These are phyloP conservation scores for Platycheirus albimanus DNA, from an alignment of 2,888 invertebrate genomes.

Conservation along the genomic window DNA sequence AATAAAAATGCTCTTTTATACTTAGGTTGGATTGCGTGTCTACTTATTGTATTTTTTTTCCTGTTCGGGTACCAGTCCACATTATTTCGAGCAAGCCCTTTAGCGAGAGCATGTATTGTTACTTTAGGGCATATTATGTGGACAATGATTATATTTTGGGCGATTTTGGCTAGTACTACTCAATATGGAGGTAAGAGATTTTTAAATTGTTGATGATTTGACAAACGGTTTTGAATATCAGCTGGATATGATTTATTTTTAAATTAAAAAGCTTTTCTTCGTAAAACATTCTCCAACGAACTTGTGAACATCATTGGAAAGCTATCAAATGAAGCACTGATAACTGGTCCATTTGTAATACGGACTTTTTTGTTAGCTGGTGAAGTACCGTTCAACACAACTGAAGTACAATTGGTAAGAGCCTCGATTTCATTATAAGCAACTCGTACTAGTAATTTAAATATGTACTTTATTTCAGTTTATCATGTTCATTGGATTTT, in stretches of 20 bases:
- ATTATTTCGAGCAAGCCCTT: conserved; percentile 68
- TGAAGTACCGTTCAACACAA: conserved; percentile 83
- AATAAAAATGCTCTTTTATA: no score
- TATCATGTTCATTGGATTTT: conserved; percentile 84
- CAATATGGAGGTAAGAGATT: conserved; percentile 82
- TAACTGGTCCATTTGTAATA: conserved; percentile 84
- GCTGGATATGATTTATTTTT: no score
- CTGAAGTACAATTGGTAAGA: conserved; percentile 83
- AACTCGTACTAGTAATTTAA: no score
- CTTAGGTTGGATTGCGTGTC: conserved; percentile 77
- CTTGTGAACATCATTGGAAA: conserved; percentile 84
- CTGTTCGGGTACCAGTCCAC: conserved; percentile 76
- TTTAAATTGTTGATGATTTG: neutral
- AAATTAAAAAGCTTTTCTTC: conserved; percentile 83
- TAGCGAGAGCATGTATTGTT: conserved; percentile 79
- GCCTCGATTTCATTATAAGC: no score
- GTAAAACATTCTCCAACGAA: conserved; percentile 82
- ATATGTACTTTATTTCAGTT: conserved; percentile 81
- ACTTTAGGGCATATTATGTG: conserved; percentile 83
- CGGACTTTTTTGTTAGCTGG: conserved; percentile 83
- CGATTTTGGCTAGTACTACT: conserved; percentile 82
- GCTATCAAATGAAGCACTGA: conserved; percentile 84
- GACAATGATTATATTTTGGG: conserved; percentile 83
- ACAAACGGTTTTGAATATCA: conserved; percentile 21
- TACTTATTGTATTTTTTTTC: conserved; percentile 75